A percentile compares a stretch with the other conserved stretches of the same genome.
Evolutionary conservation across 2,797 vertebrate species (phyloP).

Genomic region (Notolabrus celidotus): DNA sequence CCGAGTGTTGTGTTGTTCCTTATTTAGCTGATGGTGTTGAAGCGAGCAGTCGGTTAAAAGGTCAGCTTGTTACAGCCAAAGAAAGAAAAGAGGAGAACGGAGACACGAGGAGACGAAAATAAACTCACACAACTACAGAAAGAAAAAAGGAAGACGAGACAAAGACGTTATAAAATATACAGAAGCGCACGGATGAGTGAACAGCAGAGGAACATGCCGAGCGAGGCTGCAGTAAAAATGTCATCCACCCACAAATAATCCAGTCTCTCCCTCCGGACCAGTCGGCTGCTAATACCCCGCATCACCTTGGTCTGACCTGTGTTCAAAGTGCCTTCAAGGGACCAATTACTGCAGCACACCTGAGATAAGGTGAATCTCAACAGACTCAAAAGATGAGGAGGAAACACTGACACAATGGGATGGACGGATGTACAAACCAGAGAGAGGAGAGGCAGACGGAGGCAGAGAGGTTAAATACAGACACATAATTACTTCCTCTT

Average conservation of each 20-base stretch:
- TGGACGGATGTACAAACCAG: not conserved
- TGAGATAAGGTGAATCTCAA: not conserved
- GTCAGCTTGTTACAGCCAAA: slow-evolving; percentile 33
- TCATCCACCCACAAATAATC: slow-evolving; percentile 34
- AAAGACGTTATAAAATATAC: not conserved
- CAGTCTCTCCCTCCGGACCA: slow-evolving; percentile 2
- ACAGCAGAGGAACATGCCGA: not conserved
- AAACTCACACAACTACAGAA: not conserved
- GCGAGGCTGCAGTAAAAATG: slow-evolving; percentile 30
- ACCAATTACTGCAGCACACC: not conserved
- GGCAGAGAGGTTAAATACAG: not conserved
- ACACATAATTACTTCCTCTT: not conserved
- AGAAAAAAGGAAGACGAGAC: not conserved
- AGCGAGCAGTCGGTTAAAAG: slow-evolving; percentile 35
- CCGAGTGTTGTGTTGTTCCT: slow-evolving; percentile 16
- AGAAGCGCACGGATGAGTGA: not conserved
- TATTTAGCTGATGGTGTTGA: slow-evolving; percentile 47
- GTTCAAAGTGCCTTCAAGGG: not conserved
- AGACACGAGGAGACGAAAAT: not conserved
- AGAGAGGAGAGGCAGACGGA: no score
- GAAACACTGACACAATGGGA: not conserved
- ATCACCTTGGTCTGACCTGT: slow-evolving; percentile 11
- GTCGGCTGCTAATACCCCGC: not conserved
- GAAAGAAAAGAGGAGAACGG: not conserved
- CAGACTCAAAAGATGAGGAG: not conserved